A percentile compares a stretch with the other conserved stretches of the same genome.
Evolutionary conservation across 1,140 invertebrate species (phyloP).

Genomic region (Aphaenogaster rudis): DNA sequence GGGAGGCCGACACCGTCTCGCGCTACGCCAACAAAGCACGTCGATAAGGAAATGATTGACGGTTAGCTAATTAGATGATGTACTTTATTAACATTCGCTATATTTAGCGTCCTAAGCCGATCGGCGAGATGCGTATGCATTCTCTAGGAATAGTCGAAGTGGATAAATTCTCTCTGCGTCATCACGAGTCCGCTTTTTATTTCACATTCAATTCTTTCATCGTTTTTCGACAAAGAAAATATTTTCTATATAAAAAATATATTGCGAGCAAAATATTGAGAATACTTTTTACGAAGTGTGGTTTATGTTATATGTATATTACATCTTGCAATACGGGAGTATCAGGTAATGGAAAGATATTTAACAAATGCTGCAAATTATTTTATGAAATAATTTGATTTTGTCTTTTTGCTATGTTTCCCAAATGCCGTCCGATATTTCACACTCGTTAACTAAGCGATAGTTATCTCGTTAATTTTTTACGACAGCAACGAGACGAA

Average conservation of each 20-base stretch:
- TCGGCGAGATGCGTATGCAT: neutral
- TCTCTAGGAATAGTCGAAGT: neutral
- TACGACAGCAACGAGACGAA: neutral
- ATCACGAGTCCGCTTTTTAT: neutral
- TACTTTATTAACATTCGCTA: slow-evolving; percentile 69
- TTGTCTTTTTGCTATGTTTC: neutral
- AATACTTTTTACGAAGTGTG: neutral
- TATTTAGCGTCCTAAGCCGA: slow-evolving; percentile 65
- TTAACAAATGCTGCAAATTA: neutral
- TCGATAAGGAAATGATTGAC: slow-evolving; percentile 79
- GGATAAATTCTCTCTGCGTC: neutral
- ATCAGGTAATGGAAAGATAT: neutral
- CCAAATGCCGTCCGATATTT: neutral
- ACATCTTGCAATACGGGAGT: neutral
- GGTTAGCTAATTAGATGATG: slow-evolving; percentile 74
- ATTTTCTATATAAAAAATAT: neutral
- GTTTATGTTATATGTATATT: neutral
- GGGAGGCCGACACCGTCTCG: slow-evolving; percentile 43
- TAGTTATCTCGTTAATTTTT: slow-evolving; percentile 1
- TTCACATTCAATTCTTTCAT: neutral
- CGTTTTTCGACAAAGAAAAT: neutral
- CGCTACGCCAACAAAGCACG: slow-evolving; percentile 71
- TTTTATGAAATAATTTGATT: neutral
- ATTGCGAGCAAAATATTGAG: neutral
- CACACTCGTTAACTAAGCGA: neutral